Base-by-base conservation (phyloP, 2,888 invertebrate genomes). In the Microchrysa polita region DNA sequence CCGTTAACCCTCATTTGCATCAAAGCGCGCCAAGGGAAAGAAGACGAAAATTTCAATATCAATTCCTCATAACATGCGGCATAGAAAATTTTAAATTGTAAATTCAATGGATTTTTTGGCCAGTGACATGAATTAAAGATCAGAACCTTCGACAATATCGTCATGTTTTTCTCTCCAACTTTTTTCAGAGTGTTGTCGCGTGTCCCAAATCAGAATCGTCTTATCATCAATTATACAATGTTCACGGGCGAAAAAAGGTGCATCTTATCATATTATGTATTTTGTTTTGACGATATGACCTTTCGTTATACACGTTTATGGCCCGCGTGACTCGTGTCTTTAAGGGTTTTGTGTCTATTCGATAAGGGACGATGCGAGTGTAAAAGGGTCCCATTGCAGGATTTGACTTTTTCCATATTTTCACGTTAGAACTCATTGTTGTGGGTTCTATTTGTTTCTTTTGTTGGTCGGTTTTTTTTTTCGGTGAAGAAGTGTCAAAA, bases 191-290 rank as follows among this genome's bases (percentile, higher is more conserved):
- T 69, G 34, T 69, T 59, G 72, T 72, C 72, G 72, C 72, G 72
- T 72, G 72, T 72, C 72, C 72, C 61, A 59, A 59, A 72, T 72
- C 60, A 44, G 72, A 27, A 72, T 72, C n/a, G 34, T 40, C 67
- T 34, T 67, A 34, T 53, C 67, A 34, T 67, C 67, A 67, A 67
- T 67, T 67, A 69, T 40, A n/a, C 61, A 34, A 12, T 7, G 12
- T 48, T 48, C 27, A 34, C 7, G 27, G n/a, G n/a, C n/a, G n/a
- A n/a, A 34, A 34, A 34, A 34, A 34, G 27, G 27, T 34, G 27
- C 27, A 7, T 34, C 48, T n/a, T 48, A 48, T 48, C 48, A 48
- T 48, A 48, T 12, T 48, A n/a, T n/a, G n/a, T n/a, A n/a, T n/a
- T n/a, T n/a, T n/a, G n/a, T n/a, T 48, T 48, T 48, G 18, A 55